Conservation (phyloP, 2,888 invertebrate species). For the Omphaloscelis lunosa region DNA sequence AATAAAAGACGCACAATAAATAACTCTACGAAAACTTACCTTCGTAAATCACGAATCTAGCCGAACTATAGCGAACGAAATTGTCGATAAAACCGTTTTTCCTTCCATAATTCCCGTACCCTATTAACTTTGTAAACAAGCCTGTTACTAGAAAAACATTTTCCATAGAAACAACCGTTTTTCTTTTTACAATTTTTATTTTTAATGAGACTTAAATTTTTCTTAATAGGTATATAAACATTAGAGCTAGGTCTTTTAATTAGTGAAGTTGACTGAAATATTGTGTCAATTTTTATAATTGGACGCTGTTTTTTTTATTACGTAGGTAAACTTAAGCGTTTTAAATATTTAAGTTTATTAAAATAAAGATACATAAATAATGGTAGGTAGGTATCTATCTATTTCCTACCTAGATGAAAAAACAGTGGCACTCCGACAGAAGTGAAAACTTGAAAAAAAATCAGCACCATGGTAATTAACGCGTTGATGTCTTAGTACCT, state of each 20-base stretch:
- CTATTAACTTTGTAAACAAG: slow-evolving; percentile 33
- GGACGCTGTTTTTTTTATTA: slow-evolving; percentile 1
- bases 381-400: too few relatives aligned
- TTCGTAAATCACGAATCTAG: slow-evolving; percentile 40
- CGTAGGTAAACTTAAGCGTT: too few relatives aligned
- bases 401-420: too few relatives aligned
- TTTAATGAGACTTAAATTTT: slow-evolving; percentile 18
- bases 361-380: too few relatives aligned
- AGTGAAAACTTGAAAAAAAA: too few relatives aligned
- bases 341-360: too few relatives aligned
- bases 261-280: slow-evolving; percentile 12
- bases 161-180: not conserved
- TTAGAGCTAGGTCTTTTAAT: slow-evolving; percentile 17
- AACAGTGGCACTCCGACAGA: too few relatives aligned
- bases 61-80: slow-evolving; percentile 27
- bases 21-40: slow-evolving; percentile 34
- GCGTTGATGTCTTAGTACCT: too few relatives aligned
- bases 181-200: slow-evolving; percentile 18
- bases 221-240: not conserved
- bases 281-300: slow-evolving; percentile 21
- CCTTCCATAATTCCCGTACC: not conserved
- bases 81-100: slow-evolving; percentile 26
- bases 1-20: slow-evolving; percentile 35
- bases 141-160: not conserved
- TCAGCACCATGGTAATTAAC: too few relatives aligned